These are phyloP conservation scores for Seriola aureovittata DNA, from an alignment of 2,113 vertebrate genomes.

Conservation along the genomic window DNA sequence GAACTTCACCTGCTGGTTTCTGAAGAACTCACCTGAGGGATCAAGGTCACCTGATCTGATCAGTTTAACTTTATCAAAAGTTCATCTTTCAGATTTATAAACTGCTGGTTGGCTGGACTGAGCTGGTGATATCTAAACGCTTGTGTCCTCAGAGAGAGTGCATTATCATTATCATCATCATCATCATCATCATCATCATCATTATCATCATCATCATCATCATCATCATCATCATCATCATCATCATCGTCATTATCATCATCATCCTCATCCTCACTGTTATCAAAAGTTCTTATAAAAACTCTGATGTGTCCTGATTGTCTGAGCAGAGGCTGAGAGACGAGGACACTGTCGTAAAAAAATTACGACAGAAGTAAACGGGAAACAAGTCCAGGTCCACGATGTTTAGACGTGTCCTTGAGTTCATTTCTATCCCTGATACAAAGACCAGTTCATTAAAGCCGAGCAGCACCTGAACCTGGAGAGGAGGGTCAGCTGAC, in stretches of 20 bases:
- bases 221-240: neutral
- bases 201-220: neutral
- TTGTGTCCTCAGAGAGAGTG: slow-evolving; percentile 29
- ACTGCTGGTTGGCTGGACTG: slow-evolving; percentile 46
- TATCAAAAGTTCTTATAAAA: slow-evolving; percentile 32
- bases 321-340: slow-evolving; percentile 51
- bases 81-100: neutral
- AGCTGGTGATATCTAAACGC: slow-evolving; percentile 53
- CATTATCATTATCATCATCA: neutral
- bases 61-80: slow-evolving; percentile 4
- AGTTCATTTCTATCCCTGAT: slow-evolving; percentile 1
- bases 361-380: neutral
- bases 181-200: slow-evolving; percentile 20
- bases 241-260: slow-evolving; percentile 12
- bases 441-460: neutral
- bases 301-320: slow-evolving; percentile 60
- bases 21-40: slow-evolving; percentile 68
- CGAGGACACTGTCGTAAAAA: neutral
- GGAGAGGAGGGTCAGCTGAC: neutral
- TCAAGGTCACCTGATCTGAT: slow-evolving; percentile 55
- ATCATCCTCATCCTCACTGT: slow-evolving; percentile 2
- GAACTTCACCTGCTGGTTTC: slow-evolving; percentile 17
- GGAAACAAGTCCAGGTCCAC: too few species aligned
- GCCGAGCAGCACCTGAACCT: neutral
- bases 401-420: too few species aligned